Percentiles rank a stretch among this genome's conserved stretches.
Evolutionary conservation across 2,797 vertebrate genomes (phyloP).

Genomic region (Acipenser ruthenus): DNA sequence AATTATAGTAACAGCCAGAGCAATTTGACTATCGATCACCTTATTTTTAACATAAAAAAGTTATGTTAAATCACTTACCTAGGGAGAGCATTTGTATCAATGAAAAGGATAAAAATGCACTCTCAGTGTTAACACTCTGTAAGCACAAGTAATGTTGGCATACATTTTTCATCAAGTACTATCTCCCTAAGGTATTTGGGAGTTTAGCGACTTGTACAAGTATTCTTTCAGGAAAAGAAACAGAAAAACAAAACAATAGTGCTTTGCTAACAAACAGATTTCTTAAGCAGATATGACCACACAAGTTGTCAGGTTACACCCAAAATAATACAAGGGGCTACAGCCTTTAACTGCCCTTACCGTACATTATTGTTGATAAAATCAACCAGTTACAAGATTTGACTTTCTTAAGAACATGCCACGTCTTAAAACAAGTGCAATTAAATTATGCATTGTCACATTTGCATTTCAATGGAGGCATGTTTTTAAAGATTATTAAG

Average conservation of each 20-base stretch:
- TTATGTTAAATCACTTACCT: conserved; percentile 52
- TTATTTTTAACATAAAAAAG: conserved; percentile 56
- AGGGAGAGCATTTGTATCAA: conserved; percentile 51
- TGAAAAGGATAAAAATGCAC: conserved; percentile 30
- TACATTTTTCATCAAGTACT: conserved; percentile 3
- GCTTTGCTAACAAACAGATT: neutral
- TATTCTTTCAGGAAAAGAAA: conserved; percentile 31
- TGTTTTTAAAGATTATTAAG: too few species aligned
- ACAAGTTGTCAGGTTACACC: neutral
- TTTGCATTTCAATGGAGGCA: too few species aligned
- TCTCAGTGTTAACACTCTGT: conserved; percentile 31
- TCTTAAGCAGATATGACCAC: neutral
- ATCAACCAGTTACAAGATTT: too few species aligned
- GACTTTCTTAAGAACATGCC: too few species aligned
- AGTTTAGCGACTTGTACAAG: conserved; percentile 29
- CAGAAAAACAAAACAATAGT: conserved; percentile 2
- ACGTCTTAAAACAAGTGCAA: too few species aligned
- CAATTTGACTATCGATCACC: conserved; percentile 56
- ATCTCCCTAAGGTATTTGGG: conserved; percentile 25
- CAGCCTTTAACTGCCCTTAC: too few species aligned
- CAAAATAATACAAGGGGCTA: too few species aligned
- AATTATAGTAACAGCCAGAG: conserved; percentile 35
- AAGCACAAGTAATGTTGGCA: conserved; percentile 27
- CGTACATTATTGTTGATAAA: too few species aligned
- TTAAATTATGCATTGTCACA: too few species aligned